Percentiles rank a stretch among this genome's conserved stretches.
phyloP scores from a whole-genome alignment of 2,797 vertebrate genomes.

The Alauda arvensis region DNA sequence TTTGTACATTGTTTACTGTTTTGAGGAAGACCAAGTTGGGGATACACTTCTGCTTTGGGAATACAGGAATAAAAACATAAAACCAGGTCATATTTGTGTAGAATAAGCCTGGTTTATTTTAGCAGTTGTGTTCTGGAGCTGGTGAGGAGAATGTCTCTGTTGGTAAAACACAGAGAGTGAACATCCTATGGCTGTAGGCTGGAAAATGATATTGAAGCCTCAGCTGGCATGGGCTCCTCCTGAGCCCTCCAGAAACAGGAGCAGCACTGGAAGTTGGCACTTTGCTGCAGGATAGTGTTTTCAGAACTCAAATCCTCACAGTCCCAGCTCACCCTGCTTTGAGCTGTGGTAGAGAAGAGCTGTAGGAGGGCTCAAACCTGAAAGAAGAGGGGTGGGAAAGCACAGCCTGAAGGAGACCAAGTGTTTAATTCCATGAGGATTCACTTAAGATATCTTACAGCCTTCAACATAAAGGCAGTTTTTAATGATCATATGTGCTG shows the following conservation, averaged over 20 bases:
- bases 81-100: background rate
- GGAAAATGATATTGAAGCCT: background rate
- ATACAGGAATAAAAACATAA: background rate
- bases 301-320: background rate
- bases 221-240: background rate
- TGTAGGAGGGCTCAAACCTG: background rate
- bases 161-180: background rate
- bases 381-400: background rate
- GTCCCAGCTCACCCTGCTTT: background rate
- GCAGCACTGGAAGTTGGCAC: background rate
- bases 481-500: background rate
- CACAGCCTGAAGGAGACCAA: background rate
- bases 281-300: background rate
- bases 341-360: rapidly evolving
- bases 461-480: background rate
- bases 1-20: background rate
- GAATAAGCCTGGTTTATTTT: background rate
- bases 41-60: background rate
- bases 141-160: background rate
- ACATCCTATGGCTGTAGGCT: background rate
- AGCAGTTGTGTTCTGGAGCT: background rate
- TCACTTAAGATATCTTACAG: background rate
- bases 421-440: background rate
- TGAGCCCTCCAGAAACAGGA: background rate
- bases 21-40: background rate